Base-by-base conservation (phyloP, 2,797 vertebrate species). In the Xenentodon cancila region DNA sequence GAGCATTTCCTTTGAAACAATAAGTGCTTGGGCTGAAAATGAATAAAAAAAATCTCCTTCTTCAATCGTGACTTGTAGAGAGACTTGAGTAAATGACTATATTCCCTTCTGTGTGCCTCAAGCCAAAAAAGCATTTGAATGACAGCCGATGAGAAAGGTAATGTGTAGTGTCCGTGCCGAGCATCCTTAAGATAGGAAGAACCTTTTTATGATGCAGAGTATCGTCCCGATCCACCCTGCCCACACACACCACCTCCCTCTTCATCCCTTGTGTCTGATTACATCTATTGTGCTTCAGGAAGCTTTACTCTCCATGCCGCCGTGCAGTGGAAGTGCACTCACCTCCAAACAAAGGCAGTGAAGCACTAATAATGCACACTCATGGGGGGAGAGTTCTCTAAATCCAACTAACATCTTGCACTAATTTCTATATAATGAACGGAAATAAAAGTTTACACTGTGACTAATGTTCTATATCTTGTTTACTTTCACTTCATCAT, bases 181-280 rank as follows among this genome's bases (percentile, higher is more conserved):
- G 88, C 91, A 89, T 91, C 66, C 77, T 4, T 65, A 89, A 84
- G 70, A 82, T 37, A 53, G 56, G 61, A 59, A 79, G 61, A 82
- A 76, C 68, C 86, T 84, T 87, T 81, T 92, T 91, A 88, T 85
- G 79, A 92, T 92, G 90, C 87, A 82, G 81, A 78, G 74, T 76
- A 79, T 79, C 66, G 47, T 71, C 67, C 65, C 61, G 16, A 73
- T 45, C 44, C 46, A 40, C 64, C 48, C 68, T 37, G 30, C 74
- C 47, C 73, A 75, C 84, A 79, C 73, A 68, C 55, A 54, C 65
- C 62, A 57, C 77, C 75, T 70, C 69, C 85, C 73, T 80, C 78
- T 71, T 52, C 81, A 75, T 75, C 71, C 76, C 73, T 73, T 17
- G 63, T 85, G 77, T 89, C 83, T 86, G 88, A 92, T 92, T 91